Conservation (phyloP, 2,797 vertebrate genomes). For the Pseudopleuronectes americanus region DNA sequence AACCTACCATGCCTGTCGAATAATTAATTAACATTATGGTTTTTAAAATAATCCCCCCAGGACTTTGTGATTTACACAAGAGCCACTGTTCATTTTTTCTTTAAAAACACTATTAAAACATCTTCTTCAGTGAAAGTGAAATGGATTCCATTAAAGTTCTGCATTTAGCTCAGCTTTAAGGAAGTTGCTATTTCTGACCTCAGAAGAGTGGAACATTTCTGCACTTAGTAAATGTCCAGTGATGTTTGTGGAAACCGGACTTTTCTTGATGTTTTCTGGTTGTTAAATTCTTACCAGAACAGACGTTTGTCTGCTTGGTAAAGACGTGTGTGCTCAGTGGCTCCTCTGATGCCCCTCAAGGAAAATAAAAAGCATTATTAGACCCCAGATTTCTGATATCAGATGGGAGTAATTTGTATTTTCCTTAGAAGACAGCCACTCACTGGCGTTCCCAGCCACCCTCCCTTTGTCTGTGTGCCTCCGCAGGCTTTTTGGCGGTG, state of each 20-base stretch:
- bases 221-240: conserved; percentile 31
- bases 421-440: conserved; percentile 55
- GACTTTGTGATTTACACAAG: not conserved
- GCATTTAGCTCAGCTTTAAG: no score
- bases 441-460: conserved; percentile 45
- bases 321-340: conserved; percentile 34
- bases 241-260: conserved; percentile 38
- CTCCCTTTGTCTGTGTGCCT: conserved; percentile 68
- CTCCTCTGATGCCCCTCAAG: conserved; percentile 56
- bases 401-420: conserved; percentile 48
- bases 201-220: conserved; percentile 18
- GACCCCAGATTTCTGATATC: conserved; percentile 59
- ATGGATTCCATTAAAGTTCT: not conserved
- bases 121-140: conserved; percentile 4
- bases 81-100: no score
- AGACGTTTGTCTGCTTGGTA: conserved; percentile 54
- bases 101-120: not conserved
- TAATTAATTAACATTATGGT: not conserved
- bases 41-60: not conserved
- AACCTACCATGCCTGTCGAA: conserved; percentile 23
- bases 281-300: conserved; percentile 42
- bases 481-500: conserved; percentile 62
- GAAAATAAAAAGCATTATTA: conserved; percentile 39
- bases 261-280: conserved; percentile 43
- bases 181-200: not conserved